These are phyloP conservation scores for Camponotus vicinus DNA, from an alignment of 1,140 invertebrate genomes.

Conservation along the genomic window DNA sequence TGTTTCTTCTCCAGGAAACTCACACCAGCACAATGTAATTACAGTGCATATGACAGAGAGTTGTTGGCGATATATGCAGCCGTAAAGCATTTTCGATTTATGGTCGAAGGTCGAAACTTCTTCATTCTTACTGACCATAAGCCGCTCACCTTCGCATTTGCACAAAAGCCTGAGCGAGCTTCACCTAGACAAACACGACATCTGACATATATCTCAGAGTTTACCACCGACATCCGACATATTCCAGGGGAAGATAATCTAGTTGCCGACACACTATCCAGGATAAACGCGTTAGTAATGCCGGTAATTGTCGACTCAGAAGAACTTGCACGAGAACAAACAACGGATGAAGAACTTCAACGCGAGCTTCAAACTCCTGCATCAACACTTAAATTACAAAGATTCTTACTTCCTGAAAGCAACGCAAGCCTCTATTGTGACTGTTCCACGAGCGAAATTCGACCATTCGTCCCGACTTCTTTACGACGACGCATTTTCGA, in stretches of 20 bases:
- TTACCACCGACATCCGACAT: neutral
- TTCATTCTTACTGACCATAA: neutral
- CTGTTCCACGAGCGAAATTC: too few species aligned
- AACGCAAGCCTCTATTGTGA: constrained; percentile 12
- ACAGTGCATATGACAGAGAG: too few species aligned
- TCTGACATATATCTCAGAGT: neutral
- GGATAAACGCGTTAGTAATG: neutral
- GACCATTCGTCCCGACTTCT: neutral
- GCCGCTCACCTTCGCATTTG: neutral
- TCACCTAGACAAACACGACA: neutral
- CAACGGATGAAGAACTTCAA: neutral
- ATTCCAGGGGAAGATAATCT: neutral
- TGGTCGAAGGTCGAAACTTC: neutral
- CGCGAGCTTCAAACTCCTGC: neutral
- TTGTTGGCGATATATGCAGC: too few species aligned
- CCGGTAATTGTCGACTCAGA: neutral
- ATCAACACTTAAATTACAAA: neutral
- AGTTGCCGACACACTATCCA: neutral
- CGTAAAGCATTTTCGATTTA: constrained; percentile 30
- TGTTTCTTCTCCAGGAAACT: too few species aligned
- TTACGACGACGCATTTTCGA: constrained; percentile 1
- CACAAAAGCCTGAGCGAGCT: neutral
- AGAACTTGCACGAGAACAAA: neutral
- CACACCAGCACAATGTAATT: too few species aligned
- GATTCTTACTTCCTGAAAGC: neutral